phyloP scores from a whole-genome alignment of 2,113 vertebrate species.

The Neomonachus schauinslandi region DNA sequence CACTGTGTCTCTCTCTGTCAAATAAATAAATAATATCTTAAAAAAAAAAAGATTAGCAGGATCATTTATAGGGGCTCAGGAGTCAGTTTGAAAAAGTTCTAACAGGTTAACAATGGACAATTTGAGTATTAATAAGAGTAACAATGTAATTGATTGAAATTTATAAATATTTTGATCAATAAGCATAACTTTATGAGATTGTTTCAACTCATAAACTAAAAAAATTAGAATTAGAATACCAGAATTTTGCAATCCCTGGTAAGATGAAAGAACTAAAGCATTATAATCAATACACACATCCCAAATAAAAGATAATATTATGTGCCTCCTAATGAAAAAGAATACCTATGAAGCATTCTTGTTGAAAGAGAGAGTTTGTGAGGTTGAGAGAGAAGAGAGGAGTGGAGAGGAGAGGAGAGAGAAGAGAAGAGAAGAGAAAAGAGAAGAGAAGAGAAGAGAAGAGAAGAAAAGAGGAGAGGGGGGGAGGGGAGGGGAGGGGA shows the following conservation, averaged over 20 bases:
- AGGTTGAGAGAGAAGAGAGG: background rate
- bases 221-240: background rate
- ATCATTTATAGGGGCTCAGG: background rate
- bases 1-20: too few relatives aligned
- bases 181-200: background rate
- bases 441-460: background rate
- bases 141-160: background rate
- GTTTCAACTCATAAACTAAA: background rate
- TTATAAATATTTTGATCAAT: background rate
- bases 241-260: background rate
- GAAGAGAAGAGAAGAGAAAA: background rate
- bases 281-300: background rate
- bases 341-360: background rate
- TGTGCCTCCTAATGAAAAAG: background rate
- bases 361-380: background rate
- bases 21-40: too few relatives aligned
- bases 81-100: background rate
- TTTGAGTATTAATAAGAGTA: background rate
- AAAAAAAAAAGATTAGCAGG: background rate
- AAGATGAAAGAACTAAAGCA: background rate
- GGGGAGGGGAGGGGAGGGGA: background rate
- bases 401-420: too few relatives aligned
- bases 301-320: background rate
- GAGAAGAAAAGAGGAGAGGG: accelerated
- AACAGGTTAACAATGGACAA: background rate